These are phyloP conservation scores for Ametastegia equiseti DNA, from an alignment of 2,888 invertebrate genomes.

Conservation along the genomic window DNA sequence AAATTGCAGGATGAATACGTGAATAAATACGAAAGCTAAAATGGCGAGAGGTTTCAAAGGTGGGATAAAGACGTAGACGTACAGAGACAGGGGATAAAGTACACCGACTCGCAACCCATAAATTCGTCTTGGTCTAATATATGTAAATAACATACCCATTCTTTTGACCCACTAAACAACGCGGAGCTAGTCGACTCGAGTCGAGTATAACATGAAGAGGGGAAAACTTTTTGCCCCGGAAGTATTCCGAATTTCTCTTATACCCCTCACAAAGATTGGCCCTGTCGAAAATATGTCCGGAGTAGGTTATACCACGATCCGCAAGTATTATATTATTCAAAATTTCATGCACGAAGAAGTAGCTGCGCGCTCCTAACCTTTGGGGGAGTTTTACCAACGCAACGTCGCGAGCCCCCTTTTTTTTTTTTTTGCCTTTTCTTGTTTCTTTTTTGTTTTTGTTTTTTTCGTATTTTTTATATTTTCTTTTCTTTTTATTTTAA, in stretches of 20 bases:
- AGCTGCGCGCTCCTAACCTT: neutral
- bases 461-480: no score
- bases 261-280: neutral
- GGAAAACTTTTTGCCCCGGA: constrained; percentile 39
- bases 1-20: neutral
- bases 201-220: neutral
- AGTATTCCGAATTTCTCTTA: constrained; percentile 16
- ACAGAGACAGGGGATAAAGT: constrained; percentile 33
- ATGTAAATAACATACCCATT: constrained; percentile 47
- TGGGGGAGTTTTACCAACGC: neutral
- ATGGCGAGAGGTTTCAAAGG: neutral
- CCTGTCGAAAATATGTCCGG: constrained; percentile 25
- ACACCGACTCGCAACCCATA: constrained; percentile 4
- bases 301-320: constrained; percentile 1
- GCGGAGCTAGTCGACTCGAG: neutral
- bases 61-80: neutral
- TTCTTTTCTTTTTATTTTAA: no score
- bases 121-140: constrained; percentile 41
- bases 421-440: neutral
- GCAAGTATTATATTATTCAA: constrained; percentile 7
- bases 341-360: constrained; percentile 16
- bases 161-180: constrained; percentile 44
- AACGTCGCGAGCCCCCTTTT: neutral
- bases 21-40: constrained; percentile 16
- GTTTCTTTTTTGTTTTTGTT: neutral